Percentiles rank a stretch among this genome's conserved stretches.
phyloP scores from a whole-genome alignment of 2,888 invertebrate species.

The Venusia cambrica region DNA sequence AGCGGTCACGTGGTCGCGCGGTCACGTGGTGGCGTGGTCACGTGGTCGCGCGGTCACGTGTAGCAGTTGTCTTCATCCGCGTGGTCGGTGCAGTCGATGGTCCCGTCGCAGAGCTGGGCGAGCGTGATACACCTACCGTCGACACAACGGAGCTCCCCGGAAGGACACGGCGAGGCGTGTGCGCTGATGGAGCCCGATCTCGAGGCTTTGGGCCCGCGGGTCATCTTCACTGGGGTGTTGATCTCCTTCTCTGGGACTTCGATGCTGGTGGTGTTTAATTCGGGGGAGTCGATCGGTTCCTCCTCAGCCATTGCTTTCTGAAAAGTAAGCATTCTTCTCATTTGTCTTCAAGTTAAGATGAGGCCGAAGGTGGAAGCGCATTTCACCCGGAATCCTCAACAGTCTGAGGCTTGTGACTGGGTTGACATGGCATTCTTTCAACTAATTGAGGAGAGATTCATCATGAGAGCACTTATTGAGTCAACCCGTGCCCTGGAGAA shows the following conservation, averaged over 20 bases:
- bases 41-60: slow-evolving; percentile 53
- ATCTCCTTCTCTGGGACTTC: too few relatives aligned
- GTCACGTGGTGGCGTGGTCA: slow-evolving; percentile 82
- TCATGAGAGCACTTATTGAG: too few relatives aligned
- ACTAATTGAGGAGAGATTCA: too few relatives aligned
- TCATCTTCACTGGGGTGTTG: slow-evolving; percentile 24
- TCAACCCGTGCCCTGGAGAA: too few relatives aligned
- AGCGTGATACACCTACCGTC: slow-evolving; percentile 84
- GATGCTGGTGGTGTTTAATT: slow-evolving; percentile 37
- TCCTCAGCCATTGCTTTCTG: slow-evolving; percentile 50
- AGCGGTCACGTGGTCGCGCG: slow-evolving; percentile 1
- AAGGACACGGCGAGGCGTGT: slow-evolving; percentile 74
- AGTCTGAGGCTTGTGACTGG: too few relatives aligned
- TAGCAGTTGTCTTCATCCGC: slow-evolving; percentile 84
- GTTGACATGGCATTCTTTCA: too few relatives aligned
- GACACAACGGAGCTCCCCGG: slow-evolving; percentile 81
- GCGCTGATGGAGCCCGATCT: slow-evolving; percentile 39
- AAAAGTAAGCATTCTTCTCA: too few relatives aligned
- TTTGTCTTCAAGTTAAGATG: too few relatives aligned
- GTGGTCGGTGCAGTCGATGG: slow-evolving; percentile 82
- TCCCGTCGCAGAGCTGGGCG: slow-evolving; percentile 83
- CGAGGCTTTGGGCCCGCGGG: not conserved
- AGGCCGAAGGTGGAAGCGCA: too few relatives aligned
- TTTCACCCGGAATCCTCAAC: too few relatives aligned
- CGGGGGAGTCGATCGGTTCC: slow-evolving; percentile 36